Conservation (phyloP, 2,797 vertebrate genomes). For the Aeoliscus strigatus region DNA sequence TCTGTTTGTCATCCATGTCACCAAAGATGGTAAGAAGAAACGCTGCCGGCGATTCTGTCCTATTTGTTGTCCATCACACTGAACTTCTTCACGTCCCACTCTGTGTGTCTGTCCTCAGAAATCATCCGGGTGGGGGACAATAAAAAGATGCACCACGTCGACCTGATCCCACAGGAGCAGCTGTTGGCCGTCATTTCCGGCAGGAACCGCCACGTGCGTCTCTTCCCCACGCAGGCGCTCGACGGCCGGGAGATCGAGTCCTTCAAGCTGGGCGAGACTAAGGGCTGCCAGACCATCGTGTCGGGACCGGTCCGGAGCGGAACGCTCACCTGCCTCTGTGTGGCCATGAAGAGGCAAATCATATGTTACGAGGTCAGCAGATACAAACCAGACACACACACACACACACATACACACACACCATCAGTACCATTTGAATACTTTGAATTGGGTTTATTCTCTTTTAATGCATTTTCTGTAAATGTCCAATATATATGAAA, state of each 20-base stretch:
- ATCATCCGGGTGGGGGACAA: conserved; percentile 95
- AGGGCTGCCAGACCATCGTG: conserved; percentile 89
- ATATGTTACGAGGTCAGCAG: conserved; percentile 85
- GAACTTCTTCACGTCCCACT: not conserved
- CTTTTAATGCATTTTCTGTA: too few species aligned
- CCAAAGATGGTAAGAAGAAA: conserved; percentile 96
- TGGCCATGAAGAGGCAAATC: conserved; percentile 95
- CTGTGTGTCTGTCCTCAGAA: conserved; percentile 69
- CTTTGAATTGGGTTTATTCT: not conserved
- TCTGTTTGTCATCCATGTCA: conserved; percentile 93
- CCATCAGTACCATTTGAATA: too few species aligned
- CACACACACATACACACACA: too few species aligned
- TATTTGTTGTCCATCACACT: too few species aligned
- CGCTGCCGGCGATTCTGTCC: too few species aligned
- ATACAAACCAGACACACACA: not conserved
- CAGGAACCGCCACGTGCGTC: conserved; percentile 93
- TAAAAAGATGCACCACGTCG: conserved; percentile 95
- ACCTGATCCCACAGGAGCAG: conserved; percentile 89
- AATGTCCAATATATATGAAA: too few species aligned
- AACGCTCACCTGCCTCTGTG: conserved; percentile 87
- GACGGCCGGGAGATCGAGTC: conserved; percentile 92
- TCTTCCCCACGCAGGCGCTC: conserved; percentile 85
- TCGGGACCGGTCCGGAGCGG: conserved; percentile 84
- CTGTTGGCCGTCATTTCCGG: conserved; percentile 96
- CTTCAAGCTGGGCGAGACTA: conserved; percentile 91